These are phyloP conservation scores for Scolopax bukidnonensis DNA, from an alignment of 2,797 vertebrate species.

Conservation along the genomic window DNA sequence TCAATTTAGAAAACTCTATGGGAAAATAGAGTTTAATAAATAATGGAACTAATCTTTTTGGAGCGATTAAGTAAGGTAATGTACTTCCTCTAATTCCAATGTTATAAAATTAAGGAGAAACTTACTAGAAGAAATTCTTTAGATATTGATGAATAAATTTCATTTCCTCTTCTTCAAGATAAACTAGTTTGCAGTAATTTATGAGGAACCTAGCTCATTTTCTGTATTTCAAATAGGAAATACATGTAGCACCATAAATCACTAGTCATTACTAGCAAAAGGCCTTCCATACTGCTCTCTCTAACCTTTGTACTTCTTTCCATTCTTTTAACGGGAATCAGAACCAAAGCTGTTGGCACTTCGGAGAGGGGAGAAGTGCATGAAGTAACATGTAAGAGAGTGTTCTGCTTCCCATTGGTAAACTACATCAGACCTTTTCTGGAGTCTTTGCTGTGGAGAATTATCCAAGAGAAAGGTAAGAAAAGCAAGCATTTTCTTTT, in stretches of 20 bases:
- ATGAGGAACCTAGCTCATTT: not conserved
- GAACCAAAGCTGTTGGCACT: not conserved
- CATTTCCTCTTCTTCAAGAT: not conserved
- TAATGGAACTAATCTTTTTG: not conserved
- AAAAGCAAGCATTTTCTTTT: not conserved
- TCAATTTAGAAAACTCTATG: not conserved
- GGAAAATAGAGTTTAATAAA: not conserved
- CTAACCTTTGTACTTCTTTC: not conserved
- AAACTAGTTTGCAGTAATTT: not conserved
- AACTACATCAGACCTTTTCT: not conserved
- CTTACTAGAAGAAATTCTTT: not conserved
- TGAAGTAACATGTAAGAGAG: not conserved
- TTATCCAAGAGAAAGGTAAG: not conserved
- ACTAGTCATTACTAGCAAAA: not conserved
- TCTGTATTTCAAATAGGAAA: not conserved
- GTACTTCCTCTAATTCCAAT: not conserved
- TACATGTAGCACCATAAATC: not conserved
- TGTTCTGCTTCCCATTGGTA: not conserved
- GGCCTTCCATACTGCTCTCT: too few species aligned
- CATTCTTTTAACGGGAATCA: not conserved
- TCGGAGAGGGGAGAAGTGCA: not conserved
- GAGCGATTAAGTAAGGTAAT: not conserved
- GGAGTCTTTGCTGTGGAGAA: not conserved
- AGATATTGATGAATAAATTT: not conserved
- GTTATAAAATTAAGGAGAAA: not conserved